Evolutionary conservation across 1,140 invertebrate species (phyloP).

Genomic region (Meloidogyne chitwoodi): DNA sequence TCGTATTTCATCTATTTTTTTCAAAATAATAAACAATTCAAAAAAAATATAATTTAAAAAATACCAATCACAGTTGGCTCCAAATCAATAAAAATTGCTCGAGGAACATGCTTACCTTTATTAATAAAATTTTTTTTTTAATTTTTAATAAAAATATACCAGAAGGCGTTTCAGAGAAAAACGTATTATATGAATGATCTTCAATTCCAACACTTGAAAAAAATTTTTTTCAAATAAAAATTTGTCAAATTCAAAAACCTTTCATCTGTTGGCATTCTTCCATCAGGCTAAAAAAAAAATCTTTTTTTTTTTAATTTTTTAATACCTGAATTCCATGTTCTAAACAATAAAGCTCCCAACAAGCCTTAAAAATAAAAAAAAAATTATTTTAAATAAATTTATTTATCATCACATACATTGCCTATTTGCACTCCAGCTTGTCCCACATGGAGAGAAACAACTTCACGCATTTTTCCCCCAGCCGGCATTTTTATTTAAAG

Average conservation of each 20-base stretch:
- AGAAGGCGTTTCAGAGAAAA: conserved; percentile 65
- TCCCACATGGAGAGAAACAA: conserved; percentile 64
- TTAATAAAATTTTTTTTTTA: not conserved
- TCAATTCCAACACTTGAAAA: conserved; percentile 43
- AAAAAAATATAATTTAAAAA: conserved; percentile 31
- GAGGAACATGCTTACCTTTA: conserved; percentile 72
- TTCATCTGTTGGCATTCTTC: conserved; percentile 61
- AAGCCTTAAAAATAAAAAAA: conserved; percentile 76
- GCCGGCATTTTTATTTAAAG: conserved; percentile 17
- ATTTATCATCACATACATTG: conserved; percentile 67
- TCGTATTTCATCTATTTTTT: conserved; percentile 67
- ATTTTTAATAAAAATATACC: conserved; percentile 63
- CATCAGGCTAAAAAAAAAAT: conserved; percentile 64
- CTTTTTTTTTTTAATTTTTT: not conserved
- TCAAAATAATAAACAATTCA: not conserved
- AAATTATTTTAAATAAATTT: conserved; percentile 65
- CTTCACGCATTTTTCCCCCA: conserved; percentile 61
- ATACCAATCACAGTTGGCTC: conserved; percentile 79
- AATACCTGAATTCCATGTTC: conserved; percentile 67
- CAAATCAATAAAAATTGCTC: conserved; percentile 77
- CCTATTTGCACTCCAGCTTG: conserved; percentile 67
- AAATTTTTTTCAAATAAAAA: not conserved
- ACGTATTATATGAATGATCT: conserved; percentile 64
- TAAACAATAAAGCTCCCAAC: conserved; percentile 78
- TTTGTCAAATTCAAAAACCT: not conserved